Conservation (phyloP, 2,888 invertebrate species). For the Lampropteryx suffumata region DNA sequence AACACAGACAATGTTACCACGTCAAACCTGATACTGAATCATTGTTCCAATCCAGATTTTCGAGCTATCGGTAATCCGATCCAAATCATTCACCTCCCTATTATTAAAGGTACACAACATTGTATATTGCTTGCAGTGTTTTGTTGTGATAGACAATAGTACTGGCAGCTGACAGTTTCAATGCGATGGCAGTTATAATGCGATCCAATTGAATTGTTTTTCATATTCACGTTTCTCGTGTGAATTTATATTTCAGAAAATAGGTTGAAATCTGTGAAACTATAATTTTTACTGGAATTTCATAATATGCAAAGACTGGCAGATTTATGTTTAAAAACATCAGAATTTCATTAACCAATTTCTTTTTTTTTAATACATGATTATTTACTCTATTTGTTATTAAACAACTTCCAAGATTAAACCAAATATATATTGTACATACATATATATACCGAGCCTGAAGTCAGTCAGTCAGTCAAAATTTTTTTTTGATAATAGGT, state of each 20-base stretch:
- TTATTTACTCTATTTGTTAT: too few relatives aligned
- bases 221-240: slow-evolving; percentile 2
- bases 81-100: slow-evolving; percentile 4
- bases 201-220: slow-evolving; percentile 12
- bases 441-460: too few relatives aligned
- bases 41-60: slow-evolving; percentile 2
- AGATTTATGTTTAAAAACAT: too few relatives aligned
- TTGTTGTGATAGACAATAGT: slow-evolving; percentile 22
- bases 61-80: slow-evolving; percentile 9
- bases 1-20: slow-evolving; percentile 3
- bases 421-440: too few relatives aligned
- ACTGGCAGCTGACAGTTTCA: slow-evolving; percentile 21
- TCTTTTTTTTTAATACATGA: too few relatives aligned
- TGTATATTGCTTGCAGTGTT: slow-evolving; percentile 3
- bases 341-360: too few relatives aligned
- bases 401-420: too few relatives aligned
- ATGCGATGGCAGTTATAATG: slow-evolving; percentile 17
- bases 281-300: too few relatives aligned
- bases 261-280: too few relatives aligned
- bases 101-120: slow-evolving; percentile 1
- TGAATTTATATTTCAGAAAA: slow-evolving; percentile 19
- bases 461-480: too few relatives aligned
- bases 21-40: slow-evolving; percentile 7
- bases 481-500: too few relatives aligned
- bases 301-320: too few relatives aligned